Conservation (phyloP, 2,797 vertebrate genomes). For the Otolemur crassicaudatus region DNA sequence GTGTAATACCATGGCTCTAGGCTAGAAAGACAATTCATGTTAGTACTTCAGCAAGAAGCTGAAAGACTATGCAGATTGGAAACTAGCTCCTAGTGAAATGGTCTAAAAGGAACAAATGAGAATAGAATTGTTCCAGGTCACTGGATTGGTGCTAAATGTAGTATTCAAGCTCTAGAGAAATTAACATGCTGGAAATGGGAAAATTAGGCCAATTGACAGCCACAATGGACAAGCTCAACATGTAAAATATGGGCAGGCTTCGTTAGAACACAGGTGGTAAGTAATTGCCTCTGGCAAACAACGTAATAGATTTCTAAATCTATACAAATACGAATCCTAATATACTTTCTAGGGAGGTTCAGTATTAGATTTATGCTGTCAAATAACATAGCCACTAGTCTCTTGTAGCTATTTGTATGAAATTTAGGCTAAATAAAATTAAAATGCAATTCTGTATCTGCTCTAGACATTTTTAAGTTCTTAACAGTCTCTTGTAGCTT, state of each 20-base stretch:
- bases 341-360: background rate
- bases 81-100: background rate
- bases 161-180: background rate
- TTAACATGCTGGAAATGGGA: constrained; percentile 19
- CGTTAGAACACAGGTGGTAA: background rate
- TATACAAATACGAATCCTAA: background rate
- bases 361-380: background rate
- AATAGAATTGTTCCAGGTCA: background rate
- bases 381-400: background rate
- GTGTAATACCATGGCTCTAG: background rate
- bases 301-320: background rate
- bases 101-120: background rate
- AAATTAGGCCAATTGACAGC: constrained; percentile 34
- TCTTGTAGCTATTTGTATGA: background rate
- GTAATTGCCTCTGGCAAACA: background rate
- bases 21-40: background rate
- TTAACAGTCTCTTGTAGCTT: background rate
- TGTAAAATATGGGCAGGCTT: background rate
- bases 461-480: background rate
- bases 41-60: background rate
- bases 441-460: background rate
- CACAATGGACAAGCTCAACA: constrained; percentile 5
- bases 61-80: background rate
- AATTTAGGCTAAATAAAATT: background rate
- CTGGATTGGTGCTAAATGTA: constrained; percentile 29